Base-by-base conservation (phyloP, 2,113 vertebrate genomes). In the Probosciger aterrimus region DNA sequence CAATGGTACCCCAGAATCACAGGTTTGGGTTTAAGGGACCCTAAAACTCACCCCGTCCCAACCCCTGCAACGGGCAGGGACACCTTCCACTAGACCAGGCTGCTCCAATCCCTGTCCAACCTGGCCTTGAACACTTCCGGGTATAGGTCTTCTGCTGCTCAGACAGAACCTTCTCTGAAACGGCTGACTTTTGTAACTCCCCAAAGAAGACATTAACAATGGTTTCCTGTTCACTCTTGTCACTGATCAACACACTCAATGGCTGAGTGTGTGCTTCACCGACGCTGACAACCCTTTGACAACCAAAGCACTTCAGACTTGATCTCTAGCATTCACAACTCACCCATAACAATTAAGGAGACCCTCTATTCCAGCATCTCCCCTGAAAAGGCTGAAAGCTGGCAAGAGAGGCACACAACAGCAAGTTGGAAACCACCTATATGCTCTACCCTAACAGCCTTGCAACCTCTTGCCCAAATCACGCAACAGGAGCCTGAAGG, bases 391-490 rank as follows among this genome's bases (percentile, higher is more conserved):
- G 30, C 60, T 53, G 18, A 35, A n/a, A 8, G 22, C 14, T 12
- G 3, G 24, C 4, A 16, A 23, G 24, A 14, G 41, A 15, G 47
- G 25, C 14, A 9, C n/a, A 9, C 33, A 20, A 3, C 41, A 7
- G 47, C 22, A 6, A 12, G 10, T 46, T 4, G 0, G 18, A 81
- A 24, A 24, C 14, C 27, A 25, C 1, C 0, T 11, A 8, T 2
- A 5, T 5, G 23, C 11, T 33, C 39, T 43, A 39, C 39, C 1
- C 0, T 9, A 16, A 8, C 59, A 7, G 70, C 57, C 31, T 3
- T 14, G 31, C 43, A 57, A 43, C 35, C 67, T 33, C 46, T 25
- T 28, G 8, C 30, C 44, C 82, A 47, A 10, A 8, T 37, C 47
- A 41, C 33, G 20, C 30, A 52, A 10, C 49, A 37, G 11, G 9